phyloP scores from a whole-genome alignment of 2,797 vertebrate genomes.

The Phataginus tetradactyla region DNA sequence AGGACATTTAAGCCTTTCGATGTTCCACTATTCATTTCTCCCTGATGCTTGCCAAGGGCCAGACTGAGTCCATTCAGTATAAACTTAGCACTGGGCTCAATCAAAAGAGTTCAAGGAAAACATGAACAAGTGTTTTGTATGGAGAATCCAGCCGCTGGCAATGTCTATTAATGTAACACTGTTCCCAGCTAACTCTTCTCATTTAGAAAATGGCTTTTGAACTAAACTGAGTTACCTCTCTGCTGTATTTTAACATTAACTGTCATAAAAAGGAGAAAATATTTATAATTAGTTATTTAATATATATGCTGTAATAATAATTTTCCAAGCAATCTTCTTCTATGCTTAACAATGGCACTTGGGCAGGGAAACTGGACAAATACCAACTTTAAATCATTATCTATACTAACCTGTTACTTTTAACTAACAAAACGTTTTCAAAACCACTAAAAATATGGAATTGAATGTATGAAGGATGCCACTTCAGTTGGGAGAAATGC shows the following conservation, averaged over 20 bases:
- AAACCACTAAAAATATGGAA: conserved; percentile 18
- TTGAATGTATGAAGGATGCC: neutral
- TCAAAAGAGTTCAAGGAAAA: conserved; percentile 83
- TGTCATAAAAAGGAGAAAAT: conserved; percentile 35
- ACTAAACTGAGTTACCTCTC: conserved; percentile 76
- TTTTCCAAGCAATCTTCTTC: conserved; percentile 36
- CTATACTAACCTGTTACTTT: neutral
- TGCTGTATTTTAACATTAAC: conserved; percentile 69
- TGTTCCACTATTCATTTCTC: conserved; percentile 78
- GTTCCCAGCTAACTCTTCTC: conserved; percentile 81
- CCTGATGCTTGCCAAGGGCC: conserved; percentile 78
- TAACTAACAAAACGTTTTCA: conserved; percentile 34
- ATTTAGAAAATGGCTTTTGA: conserved; percentile 82
- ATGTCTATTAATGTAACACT: conserved; percentile 73
- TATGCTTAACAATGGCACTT: neutral
- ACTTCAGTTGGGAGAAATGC: conserved; percentile 4
- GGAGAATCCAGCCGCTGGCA: conserved; percentile 75
- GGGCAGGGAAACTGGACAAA: neutral
- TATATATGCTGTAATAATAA: conserved; percentile 42
- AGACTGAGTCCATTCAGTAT: conserved; percentile 80
- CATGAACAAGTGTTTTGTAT: conserved; percentile 81
- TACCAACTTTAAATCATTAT: neutral
- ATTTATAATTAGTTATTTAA: conserved; percentile 54
- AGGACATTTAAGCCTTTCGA: conserved; percentile 78
- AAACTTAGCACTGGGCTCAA: conserved; percentile 75